Conservation (phyloP, 1,140 invertebrate genomes). For the fruit fly (Drosophila melanogaster) region Release_6_plus_ISO1_MT NC_004354.4:4887501-4888000, state of each 20-base stretch:
- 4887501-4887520: too few species aligned
- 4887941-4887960: slow-evolving; percentile 31
- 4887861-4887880: too few species aligned
- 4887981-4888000: slow-evolving; percentile 30
- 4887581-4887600: slow-evolving; percentile 6
- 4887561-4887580: slow-evolving; percentile 16
- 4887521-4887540: too few species aligned
- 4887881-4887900: background rate
- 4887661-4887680: slow-evolving; percentile 32
- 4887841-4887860: too few species aligned
- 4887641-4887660: slow-evolving; percentile 62
- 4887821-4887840: background rate
- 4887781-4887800: slow-evolving; percentile 62
- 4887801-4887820: slow-evolving; percentile 12
- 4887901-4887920: slow-evolving; percentile 21
- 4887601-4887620: slow-evolving; percentile 5
- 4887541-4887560: background rate
- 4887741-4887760: slow-evolving; percentile 15
- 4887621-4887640: slow-evolving; percentile 75
- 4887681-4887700: background rate
- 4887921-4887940: slow-evolving; percentile 45
- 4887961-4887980: slow-evolving; percentile 21
- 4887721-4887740: slow-evolving; percentile 2
- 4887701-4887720: background rate
- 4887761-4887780: slow-evolving; percentile 66